Conservation (phyloP, 2,888 invertebrate genomes). For the Amorpha juglandis region DNA sequence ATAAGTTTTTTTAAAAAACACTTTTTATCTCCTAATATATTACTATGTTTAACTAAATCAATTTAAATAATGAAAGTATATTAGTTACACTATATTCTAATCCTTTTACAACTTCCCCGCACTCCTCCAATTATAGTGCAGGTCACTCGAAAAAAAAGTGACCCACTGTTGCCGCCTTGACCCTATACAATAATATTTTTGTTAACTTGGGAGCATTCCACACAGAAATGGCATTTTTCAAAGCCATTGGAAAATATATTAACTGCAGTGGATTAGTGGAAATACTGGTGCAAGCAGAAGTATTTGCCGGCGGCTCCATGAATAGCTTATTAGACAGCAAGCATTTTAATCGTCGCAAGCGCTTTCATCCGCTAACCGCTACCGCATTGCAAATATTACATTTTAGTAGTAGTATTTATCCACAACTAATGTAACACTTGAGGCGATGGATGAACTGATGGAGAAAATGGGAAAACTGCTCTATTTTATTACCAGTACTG, state of each 20-base stretch:
- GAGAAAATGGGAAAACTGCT: conserved; percentile 38
- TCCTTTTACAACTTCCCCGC: too few species aligned
- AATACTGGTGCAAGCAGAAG: conserved; percentile 48
- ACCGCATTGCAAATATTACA: conserved; percentile 47
- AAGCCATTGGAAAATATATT: conserved; percentile 48
- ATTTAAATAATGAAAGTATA: too few species aligned
- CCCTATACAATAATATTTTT: conserved; percentile 46
- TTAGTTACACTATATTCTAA: too few species aligned
- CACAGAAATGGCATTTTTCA: conserved; percentile 44
- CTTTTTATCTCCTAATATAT: too few species aligned
- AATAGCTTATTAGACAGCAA: conserved; percentile 51
- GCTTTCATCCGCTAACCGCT: conserved; percentile 47
- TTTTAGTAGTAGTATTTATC: conserved; percentile 46
- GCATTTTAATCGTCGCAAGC: conserved; percentile 56
- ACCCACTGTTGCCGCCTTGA: too few species aligned
- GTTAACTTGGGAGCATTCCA: conserved; percentile 45
- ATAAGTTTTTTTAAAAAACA: too few species aligned
- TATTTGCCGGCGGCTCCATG: conserved; percentile 48
- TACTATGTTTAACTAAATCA: too few species aligned
- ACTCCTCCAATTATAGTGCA: too few species aligned
- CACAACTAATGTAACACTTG: background rate
- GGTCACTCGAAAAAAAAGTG: too few species aligned
- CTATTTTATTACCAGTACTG: conserved; percentile 34
- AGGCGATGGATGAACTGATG: background rate
- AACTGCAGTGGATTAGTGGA: conserved; percentile 47